Evolutionary conservation across 1,140 invertebrate species (phyloP).

Genomic region (Diorhabda sublineata): DNA sequence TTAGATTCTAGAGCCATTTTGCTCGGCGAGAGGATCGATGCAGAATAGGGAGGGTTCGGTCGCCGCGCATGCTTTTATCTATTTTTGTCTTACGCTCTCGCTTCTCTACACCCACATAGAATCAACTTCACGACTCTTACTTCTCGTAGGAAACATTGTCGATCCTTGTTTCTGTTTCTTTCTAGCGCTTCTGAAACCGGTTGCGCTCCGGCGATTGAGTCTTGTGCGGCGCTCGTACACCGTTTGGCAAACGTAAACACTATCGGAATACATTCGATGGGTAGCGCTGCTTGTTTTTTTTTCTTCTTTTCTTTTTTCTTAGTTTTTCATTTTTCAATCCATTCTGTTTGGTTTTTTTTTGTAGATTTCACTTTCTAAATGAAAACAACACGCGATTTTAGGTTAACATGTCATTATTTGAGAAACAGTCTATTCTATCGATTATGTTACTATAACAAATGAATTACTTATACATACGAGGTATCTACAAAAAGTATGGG

Average conservation of each 20-base stretch:
- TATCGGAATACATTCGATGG: constrained; percentile 4
- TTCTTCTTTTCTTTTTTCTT: constrained; percentile 7
- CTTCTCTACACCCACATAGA: constrained; percentile 38
- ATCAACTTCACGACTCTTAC: constrained; percentile 38
- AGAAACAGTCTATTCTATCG: no score
- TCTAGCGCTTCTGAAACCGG: constrained; percentile 9
- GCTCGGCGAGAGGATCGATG: constrained; percentile 43
- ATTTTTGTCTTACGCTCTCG: constrained; percentile 47
- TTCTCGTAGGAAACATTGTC: constrained; percentile 20
- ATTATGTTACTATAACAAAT: no score
- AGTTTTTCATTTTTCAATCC: background rate
- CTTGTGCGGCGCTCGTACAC: constrained; percentile 8
- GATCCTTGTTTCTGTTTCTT: constrained; percentile 6
- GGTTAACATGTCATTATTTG: constrained; percentile 1
- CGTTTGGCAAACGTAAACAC: constrained; percentile 9
- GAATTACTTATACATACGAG: no score
- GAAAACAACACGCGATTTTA: background rate
- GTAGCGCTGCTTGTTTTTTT: background rate
- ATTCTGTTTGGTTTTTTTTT: constrained; percentile 10
- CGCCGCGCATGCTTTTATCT: constrained; percentile 47
- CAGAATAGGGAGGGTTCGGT: constrained; percentile 43
- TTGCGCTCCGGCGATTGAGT: constrained; percentile 11
- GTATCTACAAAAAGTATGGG: no score
- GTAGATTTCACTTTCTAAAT: constrained; percentile 13
- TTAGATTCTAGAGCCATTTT: constrained; percentile 47